Conservation (phyloP, 2,797 vertebrate genomes). For the Hypotaenidia philippensis region DNA sequence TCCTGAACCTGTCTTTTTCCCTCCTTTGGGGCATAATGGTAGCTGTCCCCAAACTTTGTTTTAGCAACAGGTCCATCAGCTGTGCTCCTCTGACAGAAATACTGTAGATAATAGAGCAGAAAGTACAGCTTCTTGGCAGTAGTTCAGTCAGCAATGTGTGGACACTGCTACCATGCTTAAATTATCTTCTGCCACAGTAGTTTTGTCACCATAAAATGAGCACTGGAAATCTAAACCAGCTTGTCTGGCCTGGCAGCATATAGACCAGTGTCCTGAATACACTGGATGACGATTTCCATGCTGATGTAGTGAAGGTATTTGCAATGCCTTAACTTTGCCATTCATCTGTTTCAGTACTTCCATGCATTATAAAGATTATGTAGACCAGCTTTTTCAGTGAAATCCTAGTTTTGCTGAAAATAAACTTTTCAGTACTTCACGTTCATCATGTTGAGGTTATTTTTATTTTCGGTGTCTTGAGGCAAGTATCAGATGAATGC, state of each 20-base stretch:
- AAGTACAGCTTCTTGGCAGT: background rate
- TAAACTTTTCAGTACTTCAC: background rate
- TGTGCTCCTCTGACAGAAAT: background rate
- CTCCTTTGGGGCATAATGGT: background rate
- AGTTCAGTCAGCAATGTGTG: background rate
- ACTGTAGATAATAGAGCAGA: background rate
- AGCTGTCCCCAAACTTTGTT: background rate
- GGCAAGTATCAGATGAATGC: background rate
- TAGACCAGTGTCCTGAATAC: background rate
- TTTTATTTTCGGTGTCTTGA: background rate
- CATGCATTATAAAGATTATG: background rate
- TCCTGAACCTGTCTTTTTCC: background rate
- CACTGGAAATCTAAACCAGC: background rate
- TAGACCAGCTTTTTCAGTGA: background rate
- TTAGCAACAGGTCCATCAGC: background rate
- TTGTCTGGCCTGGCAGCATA: background rate
- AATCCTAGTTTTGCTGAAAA: background rate
- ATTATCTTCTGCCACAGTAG: background rate
- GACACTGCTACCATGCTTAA: background rate
- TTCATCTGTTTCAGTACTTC: background rate
- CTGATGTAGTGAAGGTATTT: background rate
- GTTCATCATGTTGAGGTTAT: background rate
- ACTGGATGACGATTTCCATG: background rate
- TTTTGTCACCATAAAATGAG: background rate
- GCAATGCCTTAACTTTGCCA: background rate